phyloP scores from a whole-genome alignment of 2,797 vertebrate genomes.

The Tangara arthus region DNA sequence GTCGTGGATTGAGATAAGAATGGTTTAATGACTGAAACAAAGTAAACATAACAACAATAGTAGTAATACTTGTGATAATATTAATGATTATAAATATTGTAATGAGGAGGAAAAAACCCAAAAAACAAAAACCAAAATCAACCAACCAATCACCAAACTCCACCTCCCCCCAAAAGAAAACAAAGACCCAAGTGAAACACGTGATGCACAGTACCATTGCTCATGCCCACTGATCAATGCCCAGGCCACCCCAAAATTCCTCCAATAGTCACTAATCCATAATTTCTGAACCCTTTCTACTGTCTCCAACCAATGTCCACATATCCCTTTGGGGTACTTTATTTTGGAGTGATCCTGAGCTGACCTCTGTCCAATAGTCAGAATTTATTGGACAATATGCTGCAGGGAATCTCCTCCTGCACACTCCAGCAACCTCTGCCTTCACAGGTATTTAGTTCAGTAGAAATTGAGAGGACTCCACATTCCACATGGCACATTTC shows the following conservation, averaged over 20 bases:
- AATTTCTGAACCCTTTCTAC: not conserved
- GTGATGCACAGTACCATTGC: not conserved
- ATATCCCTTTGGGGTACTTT: not conserved
- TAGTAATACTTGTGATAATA: not conserved
- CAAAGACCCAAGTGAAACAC: not conserved
- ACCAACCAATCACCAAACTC: not conserved
- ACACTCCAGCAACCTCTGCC: not conserved
- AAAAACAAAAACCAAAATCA: not conserved
- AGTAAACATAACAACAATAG: not conserved
- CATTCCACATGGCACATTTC: not conserved
- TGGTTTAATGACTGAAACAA: not conserved
- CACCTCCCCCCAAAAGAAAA: not conserved
- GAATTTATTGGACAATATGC: accelerated
- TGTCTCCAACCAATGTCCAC: not conserved
- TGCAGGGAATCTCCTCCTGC: not conserved
- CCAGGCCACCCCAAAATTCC: not conserved
- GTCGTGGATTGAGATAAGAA: not conserved
- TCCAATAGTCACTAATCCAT: not conserved
- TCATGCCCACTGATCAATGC: not conserved
- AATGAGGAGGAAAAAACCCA: not conserved
- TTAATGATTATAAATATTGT: not conserved
- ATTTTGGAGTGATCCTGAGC: not conserved
- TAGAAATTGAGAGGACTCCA: accelerated
- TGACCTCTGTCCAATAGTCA: not conserved
- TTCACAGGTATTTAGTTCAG: not conserved